Percentiles rank a stretch among this genome's conserved stretches.
Evolutionary conservation across 2,888 invertebrate species (phyloP).

Genomic region (Pseudanteris insignis): DNA sequence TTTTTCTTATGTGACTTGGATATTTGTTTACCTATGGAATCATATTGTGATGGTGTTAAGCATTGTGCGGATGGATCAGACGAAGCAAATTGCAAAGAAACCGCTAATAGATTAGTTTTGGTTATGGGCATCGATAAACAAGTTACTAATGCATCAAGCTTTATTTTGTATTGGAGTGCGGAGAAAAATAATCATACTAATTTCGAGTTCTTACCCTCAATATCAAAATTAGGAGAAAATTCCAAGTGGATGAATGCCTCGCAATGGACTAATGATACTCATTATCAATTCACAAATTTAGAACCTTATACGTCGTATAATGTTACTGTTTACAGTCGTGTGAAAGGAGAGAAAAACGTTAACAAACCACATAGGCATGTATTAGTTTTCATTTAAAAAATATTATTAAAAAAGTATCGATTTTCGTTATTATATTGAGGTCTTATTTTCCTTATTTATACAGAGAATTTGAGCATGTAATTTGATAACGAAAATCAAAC

Average conservation of each 20-base stretch:
- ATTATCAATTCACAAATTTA: conserved; percentile 72
- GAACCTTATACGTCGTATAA: conserved; percentile 81
- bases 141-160: conserved; percentile 72
- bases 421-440: too few species aligned
- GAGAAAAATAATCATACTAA: conserved; percentile 64
- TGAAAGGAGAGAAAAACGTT: conserved; percentile 69
- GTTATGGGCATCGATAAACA: conserved; percentile 75
- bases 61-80: conserved; percentile 82
- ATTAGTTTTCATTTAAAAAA: not conserved
- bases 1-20: conserved; percentile 72
- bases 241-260: conserved; percentile 72
- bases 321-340: conserved; percentile 78
- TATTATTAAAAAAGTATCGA: not conserved
- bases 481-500: too few species aligned
- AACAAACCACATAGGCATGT: conserved; percentile 70
- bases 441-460: too few species aligned
- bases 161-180: conserved; percentile 75
- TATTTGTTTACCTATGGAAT: conserved; percentile 71
- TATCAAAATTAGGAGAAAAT: conserved; percentile 67
- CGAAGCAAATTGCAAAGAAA: conserved; percentile 73
- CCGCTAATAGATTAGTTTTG: conserved; percentile 68
- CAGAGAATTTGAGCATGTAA: too few species aligned
- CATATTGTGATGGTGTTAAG: conserved; percentile 74
- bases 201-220: conserved; percentile 77
- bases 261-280: conserved; percentile 71